These are phyloP conservation scores for Thamnophis sirtalis DNA, from an alignment of 2,113 vertebrate genomes.

Conservation along the genomic window DNA sequence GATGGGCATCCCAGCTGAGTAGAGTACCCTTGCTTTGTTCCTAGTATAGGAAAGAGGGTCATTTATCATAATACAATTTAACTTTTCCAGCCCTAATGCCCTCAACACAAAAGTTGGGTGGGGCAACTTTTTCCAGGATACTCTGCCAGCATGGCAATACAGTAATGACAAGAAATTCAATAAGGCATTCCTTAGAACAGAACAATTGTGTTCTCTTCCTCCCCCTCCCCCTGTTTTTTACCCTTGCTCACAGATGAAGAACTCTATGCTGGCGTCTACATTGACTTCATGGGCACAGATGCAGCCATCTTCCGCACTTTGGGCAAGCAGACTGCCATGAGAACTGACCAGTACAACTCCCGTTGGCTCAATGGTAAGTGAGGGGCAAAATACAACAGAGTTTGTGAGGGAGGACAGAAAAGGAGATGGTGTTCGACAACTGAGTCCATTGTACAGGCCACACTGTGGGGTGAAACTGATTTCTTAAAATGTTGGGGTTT, in stretches of 20 bases:
- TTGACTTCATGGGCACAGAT: constrained; percentile 98
- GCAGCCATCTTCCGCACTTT: constrained; percentile 97
- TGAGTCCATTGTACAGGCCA: not conserved
- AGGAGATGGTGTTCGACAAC: not conserved
- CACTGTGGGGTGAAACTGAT: not conserved
- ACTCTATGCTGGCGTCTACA: constrained; percentile 95
- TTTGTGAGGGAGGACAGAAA: not conserved
- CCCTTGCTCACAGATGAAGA: constrained; percentile 86
- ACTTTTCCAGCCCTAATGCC: not conserved
- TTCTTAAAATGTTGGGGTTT: not conserved
- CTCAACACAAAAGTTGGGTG: not conserved
- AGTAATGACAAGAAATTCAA: not conserved
- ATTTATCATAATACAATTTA: not conserved
- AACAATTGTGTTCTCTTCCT: not conserved
- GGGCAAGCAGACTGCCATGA: constrained; percentile 96
- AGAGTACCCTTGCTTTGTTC: not conserved
- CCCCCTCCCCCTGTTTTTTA: not conserved
- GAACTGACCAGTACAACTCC: constrained; percentile 98
- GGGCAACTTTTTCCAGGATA: not conserved
- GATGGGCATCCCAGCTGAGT: not conserved
- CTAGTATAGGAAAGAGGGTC: not conserved
- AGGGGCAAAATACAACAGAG: fast-evolving
- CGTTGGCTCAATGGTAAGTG: constrained; percentile 93
- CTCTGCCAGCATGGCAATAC: not conserved
- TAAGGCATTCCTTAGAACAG: not conserved